Base-by-base conservation (phyloP, 1,140 invertebrate genomes). In the Drosophila sucinea region DNA sequence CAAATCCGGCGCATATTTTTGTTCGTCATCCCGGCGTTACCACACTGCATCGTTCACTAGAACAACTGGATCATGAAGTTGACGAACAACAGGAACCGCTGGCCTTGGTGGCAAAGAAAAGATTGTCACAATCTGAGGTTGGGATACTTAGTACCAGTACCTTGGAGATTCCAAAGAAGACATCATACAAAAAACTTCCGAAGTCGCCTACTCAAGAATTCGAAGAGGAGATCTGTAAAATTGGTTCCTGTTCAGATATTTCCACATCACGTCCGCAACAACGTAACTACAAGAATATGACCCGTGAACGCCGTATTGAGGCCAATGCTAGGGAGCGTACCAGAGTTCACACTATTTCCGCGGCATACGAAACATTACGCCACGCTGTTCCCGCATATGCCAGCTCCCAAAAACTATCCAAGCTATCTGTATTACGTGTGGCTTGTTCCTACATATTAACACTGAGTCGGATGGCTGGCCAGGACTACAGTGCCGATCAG, bases 221-320 rank as follows among this genome's bases (percentile, higher is more conserved):
- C 4, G 69, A 63, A 79, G 81, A 70, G 77, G 81, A 51, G 69
- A 29, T 64, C 27, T 7, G 41, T 30, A 71, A 70, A 54, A 51
- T 62, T 66, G 44, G 40, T 23, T 32, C 38, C n/a, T 56, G 11
- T 11, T 23, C 56, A 1, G 54, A 71, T 4, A 32, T 29, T 17
- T 56, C 51, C 29, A 41, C 32, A 33, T 44, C 54, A 10, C 93
- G 93, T 7, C 92, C 94, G 30, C 94, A 96, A 60, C 96, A 97
- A 79, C 95, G 97, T 70, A 98, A 98, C 91, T 98, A 98, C 92
- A 98, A 98, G 90, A 98, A 98, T 89, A 98, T 98, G 97, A 98
- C 97, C 0, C 93, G 97, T 29, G 97, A 98, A 85, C 93, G 97
- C 70, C 93, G 97, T 33, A 98, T 98, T 81, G 97, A 99, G 92